Base-by-base conservation (phyloP, 1,140 invertebrate genomes). In the Caerostris darwini region DNA sequence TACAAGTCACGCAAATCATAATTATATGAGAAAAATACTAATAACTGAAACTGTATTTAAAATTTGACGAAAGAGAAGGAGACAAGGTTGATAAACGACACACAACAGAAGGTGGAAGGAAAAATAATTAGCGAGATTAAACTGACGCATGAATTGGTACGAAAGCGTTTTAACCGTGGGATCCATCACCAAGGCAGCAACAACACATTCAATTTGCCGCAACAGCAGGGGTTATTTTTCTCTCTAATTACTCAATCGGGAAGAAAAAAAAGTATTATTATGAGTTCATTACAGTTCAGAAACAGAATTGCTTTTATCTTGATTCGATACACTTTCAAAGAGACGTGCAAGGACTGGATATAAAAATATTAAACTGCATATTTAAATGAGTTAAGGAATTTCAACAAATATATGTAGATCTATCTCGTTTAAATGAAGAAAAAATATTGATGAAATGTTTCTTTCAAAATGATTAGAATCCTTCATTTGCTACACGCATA, bases 81-180 rank as follows among this genome's bases (percentile, higher is more conserved):
- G 71, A 77, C 53, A 77, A 53, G 71, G 10, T 77, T 53, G 71
- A 77, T 77, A 77, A 53, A 77, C 34, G 71, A 50, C 50, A 10
- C 34, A 50, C 71, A 77, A 77, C 53, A 34, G 34, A 71, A 10
- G 7, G 8, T 71, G 69, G 34, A 8, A 50, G 12, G 50, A 53
- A 5, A 77, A 34, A 77, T 77, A 77, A 77, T 77, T 77, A 77
- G 71, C 8, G 50, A 77, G 3, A 77, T 53, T 77, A 77, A 77
- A 77, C 14, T 50, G 50, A 77, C 71, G 71, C 71, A 12, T 8
- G 34, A 50, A 77, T 12, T 77, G 71, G 12, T 77, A 77, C 71
- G 14, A 77, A 10, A 77, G 53, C 19, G 8, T 50, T 77, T 14
- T 53, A 5, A 53, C 34, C 71, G 71, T 77, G 71, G 12, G 71